phyloP scores from a whole-genome alignment of 2,113 vertebrate species.

The Equus przewalskii region DNA sequence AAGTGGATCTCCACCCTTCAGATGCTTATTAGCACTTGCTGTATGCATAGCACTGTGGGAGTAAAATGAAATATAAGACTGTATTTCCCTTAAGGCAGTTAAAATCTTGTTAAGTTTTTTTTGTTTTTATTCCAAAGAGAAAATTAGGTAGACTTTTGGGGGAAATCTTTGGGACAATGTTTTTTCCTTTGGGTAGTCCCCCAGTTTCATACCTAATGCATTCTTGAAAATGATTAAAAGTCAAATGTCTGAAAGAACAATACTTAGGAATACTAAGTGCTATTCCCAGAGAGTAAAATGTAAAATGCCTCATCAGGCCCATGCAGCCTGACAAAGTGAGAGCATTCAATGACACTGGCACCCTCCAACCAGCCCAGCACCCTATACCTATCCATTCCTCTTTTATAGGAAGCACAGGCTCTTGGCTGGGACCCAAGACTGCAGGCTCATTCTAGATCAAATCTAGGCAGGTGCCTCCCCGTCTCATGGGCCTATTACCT shows the following conservation, averaged over 20 bases:
- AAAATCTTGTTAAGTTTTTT: neutral
- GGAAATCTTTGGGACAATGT: neutral
- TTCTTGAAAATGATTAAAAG: constrained; percentile 28
- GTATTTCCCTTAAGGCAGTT: neutral
- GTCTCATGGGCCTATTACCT: neutral
- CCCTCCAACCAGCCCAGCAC: neutral
- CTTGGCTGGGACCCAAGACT: neutral
- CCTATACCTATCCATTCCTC: neutral
- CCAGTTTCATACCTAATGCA: neutral
- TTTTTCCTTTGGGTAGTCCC: neutral
- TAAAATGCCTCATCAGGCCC: neutral
- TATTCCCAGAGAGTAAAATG: neutral
- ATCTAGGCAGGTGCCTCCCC: neutral
- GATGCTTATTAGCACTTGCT: neutral
- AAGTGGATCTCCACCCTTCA: neutral
- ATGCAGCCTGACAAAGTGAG: neutral
- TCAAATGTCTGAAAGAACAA: neutral
- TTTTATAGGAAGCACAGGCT: neutral
- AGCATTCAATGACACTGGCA: neutral
- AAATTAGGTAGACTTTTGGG: neutral
- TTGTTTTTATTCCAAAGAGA: constrained; percentile 10
- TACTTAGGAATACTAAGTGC: too few relatives aligned
- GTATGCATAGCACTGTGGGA: neutral
- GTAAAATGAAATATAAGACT: neutral
- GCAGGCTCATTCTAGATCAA: neutral